Conservation (phyloP, 2,888 invertebrate species). For the Anaspis maculata region DNA sequence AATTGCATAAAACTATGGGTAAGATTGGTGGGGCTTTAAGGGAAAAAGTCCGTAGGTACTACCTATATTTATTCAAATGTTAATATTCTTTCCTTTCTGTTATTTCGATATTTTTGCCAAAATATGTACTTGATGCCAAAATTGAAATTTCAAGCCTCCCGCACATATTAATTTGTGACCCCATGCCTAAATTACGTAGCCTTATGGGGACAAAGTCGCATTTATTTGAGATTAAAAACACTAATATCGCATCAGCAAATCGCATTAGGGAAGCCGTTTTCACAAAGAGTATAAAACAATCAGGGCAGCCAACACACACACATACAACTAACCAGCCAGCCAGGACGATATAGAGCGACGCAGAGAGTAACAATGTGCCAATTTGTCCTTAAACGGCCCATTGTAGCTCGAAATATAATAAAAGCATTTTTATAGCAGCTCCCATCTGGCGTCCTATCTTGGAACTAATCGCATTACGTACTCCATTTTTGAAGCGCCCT, state of each 20-base stretch:
- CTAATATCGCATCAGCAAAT: slow-evolving; percentile 31
- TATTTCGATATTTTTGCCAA: no score
- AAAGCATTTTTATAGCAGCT: slow-evolving; percentile 41
- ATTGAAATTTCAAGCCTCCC: no score
- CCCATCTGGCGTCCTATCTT: slow-evolving; percentile 44
- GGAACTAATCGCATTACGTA: slow-evolving; percentile 55
- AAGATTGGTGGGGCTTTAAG: no score
- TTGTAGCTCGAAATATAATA: slow-evolving; percentile 38
- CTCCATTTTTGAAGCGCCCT: slow-evolving; percentile 54
- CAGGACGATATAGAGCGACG: no score
- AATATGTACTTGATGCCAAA: no score
- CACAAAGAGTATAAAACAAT: slow-evolving; percentile 34
- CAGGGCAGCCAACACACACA: slow-evolving; percentile 19
- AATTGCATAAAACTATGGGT: no score
- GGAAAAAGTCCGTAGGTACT: no score
- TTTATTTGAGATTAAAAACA: slow-evolving; percentile 33
- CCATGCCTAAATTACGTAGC: no score
- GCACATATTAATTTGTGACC: no score
- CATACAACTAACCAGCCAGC: no score
- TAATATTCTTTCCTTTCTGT: no score
- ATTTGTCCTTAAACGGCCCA: slow-evolving; percentile 37
- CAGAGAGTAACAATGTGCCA: slow-evolving; percentile 38
- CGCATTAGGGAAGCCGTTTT: slow-evolving; percentile 26
- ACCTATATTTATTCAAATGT: no score
- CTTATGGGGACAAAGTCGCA: slow-evolving; percentile 11